Evolutionary conservation across 2,113 vertebrate species (phyloP).

Genomic region (Cettia cetti): DNA sequence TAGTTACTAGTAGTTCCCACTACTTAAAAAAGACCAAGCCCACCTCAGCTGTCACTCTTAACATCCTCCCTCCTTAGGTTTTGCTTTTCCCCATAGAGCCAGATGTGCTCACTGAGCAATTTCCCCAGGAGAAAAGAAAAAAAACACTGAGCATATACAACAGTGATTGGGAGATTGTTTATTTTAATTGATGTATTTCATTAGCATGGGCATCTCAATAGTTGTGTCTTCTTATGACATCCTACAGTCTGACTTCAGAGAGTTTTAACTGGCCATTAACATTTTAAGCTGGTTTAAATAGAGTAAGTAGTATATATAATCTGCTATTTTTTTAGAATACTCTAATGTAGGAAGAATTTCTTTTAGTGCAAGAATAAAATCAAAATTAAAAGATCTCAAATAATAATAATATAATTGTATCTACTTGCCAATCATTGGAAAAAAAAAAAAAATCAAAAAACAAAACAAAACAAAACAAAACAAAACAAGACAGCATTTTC

Average conservation of each 20-base stretch:
- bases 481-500: background rate
- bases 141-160: background rate
- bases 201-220: background rate
- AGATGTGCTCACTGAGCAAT: background rate
- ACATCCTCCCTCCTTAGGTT: background rate
- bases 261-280: background rate
- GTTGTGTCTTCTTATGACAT: background rate
- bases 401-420: background rate
- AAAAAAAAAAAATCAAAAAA: background rate
- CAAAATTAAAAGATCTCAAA: background rate
- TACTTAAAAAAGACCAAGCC: background rate
- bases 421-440: background rate
- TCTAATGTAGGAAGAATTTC: background rate
- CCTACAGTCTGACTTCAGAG: background rate
- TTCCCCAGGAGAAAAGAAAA: background rate
- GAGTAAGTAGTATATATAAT: background rate
- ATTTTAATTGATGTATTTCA: background rate
- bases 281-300: background rate
- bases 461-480: no score
- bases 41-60: background rate
- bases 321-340: background rate
- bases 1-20: background rate
- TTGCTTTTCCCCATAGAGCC: background rate
- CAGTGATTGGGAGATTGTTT: background rate
- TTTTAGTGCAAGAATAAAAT: background rate